A percentile compares a stretch with the other conserved stretches of the same genome.
phyloP scores from a whole-genome alignment of 1,140 invertebrate genomes.

The Cydia fagiglandana region DNA sequence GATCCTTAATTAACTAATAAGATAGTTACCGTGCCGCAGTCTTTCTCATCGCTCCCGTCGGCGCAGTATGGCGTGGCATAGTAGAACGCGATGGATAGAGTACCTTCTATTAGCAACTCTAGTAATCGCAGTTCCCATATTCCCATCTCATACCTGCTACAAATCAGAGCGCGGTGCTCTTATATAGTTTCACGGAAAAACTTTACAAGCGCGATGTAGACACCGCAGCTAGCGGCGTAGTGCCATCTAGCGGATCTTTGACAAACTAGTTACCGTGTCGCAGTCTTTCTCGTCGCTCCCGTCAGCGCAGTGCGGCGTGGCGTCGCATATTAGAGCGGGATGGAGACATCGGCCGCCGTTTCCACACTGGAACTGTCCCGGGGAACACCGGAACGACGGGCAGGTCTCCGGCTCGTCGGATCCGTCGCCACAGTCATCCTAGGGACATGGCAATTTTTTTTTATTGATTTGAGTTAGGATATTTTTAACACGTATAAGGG shows the following conservation, averaged over 20 bases:
- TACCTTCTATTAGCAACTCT: no score
- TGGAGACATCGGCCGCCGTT: constrained; percentile 82
- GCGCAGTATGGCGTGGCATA: constrained; percentile 85
- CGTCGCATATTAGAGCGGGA: constrained; percentile 86
- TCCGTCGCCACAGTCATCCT: constrained; percentile 90
- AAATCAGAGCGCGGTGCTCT: no score
- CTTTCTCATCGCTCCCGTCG: constrained; percentile 84
- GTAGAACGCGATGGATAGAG: constrained; percentile 82
- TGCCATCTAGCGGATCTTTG: no score
- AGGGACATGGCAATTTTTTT: no score
- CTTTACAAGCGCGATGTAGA: no score
- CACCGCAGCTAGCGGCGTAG: no score
- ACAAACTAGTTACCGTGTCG: constrained; percentile 65
- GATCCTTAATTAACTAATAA: no score
- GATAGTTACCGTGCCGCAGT: constrained; percentile 80
- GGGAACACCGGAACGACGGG: constrained; percentile 85
- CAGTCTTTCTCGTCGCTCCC: constrained; percentile 85
- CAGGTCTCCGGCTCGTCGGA: constrained; percentile 87
- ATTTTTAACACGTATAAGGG: no score
- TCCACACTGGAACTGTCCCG: constrained; percentile 89
- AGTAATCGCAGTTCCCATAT: no score
- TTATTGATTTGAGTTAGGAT: not conserved
- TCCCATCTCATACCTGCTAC: no score
- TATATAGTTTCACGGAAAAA: no score
- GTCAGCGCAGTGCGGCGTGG: constrained; percentile 84